Percentiles rank a stretch among this genome's conserved stretches.
Evolutionary conservation across 1,140 invertebrate genomes (phyloP).

Genomic region (Heliconius congener): DNA sequence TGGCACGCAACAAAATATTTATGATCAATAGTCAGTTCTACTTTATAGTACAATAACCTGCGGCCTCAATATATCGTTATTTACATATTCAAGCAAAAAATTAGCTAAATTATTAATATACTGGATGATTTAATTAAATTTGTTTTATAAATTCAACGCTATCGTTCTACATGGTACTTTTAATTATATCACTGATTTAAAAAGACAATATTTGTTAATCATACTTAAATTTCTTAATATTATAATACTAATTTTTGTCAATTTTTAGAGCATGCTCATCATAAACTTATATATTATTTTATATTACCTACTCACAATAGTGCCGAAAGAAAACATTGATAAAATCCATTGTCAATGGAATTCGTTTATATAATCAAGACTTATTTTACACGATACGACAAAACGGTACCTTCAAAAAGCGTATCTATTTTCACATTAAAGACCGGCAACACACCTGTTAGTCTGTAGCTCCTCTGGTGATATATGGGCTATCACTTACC

Average conservation of each 20-base stretch:
- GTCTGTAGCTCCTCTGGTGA: too few species aligned
- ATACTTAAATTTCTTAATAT: too few species aligned
- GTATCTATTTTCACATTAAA: too few species aligned
- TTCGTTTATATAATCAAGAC: neutral
- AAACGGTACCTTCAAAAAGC: too few species aligned
- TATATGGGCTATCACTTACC: too few species aligned
- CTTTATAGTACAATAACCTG: slow-evolving; percentile 4
- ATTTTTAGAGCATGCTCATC: too few species aligned
- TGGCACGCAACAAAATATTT: slow-evolving; percentile 3
- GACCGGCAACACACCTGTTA: too few species aligned
- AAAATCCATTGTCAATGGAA: neutral
- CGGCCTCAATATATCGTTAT: neutral
- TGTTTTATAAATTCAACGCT: neutral
- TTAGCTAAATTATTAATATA: neutral
- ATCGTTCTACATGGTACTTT: neutral
- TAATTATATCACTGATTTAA: neutral
- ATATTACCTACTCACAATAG: too few species aligned
- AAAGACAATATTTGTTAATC: neutral
- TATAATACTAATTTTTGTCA: too few species aligned
- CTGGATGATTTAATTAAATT: neutral
- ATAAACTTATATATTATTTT: too few species aligned
- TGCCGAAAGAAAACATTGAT: neutral
- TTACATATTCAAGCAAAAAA: neutral
- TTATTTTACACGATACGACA: neutral
- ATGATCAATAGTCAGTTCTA: slow-evolving; percentile 12